A percentile compares a stretch with the other conserved stretches of the same genome.
Conservation (phyloP, 35 echinoderm and acorn worm genomes). For the Ptychodera flava region DNA sequence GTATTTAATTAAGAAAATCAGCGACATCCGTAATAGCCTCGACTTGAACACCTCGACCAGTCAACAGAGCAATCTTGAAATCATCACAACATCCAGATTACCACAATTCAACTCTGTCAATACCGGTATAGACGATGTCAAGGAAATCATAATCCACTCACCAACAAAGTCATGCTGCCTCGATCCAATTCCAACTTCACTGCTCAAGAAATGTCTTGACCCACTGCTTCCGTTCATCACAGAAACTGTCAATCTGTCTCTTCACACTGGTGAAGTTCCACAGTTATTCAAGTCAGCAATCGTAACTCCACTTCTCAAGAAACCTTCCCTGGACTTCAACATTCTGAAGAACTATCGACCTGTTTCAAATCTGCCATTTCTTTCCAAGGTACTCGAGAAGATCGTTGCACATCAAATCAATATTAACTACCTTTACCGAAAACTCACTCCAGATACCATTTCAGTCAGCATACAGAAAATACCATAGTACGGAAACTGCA, state of each 20-base stretch:
- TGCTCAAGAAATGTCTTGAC: slow-evolving; percentile 30
- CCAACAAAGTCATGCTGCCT: slow-evolving; percentile 25
- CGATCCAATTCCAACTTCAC: slow-evolving; percentile 42
- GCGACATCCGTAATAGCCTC: not conserved
- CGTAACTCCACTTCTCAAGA: slow-evolving; percentile 47
- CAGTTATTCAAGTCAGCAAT: slow-evolving; percentile 13
- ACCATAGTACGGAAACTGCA: slow-evolving; percentile 40
- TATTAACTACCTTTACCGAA: not conserved
- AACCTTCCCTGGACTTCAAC: slow-evolving; percentile 25
- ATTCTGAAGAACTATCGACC: slow-evolving; percentile 31
- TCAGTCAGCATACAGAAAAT: slow-evolving; percentile 33
- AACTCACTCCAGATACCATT: not conserved
- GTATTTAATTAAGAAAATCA: not conserved
- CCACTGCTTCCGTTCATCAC: slow-evolving; percentile 22
- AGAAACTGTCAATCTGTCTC: slow-evolving; percentile 40
- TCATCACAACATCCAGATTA: not conserved
- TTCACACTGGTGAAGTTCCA: slow-evolving; percentile 33
- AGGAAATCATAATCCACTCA: slow-evolving; percentile 6
- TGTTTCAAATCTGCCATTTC: slow-evolving; percentile 34
- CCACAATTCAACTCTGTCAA: not conserved
- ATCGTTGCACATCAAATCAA: not conserved
- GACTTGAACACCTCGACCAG: not conserved
- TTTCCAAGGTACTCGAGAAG: slow-evolving; percentile 44
- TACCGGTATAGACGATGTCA: not conserved
- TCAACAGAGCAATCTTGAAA: not conserved